Evolutionary conservation across 2,888 invertebrate species (phyloP), one percentile per base, ranked within the genome.

Genomic region (Cosmorhoe ocellata): DNA sequence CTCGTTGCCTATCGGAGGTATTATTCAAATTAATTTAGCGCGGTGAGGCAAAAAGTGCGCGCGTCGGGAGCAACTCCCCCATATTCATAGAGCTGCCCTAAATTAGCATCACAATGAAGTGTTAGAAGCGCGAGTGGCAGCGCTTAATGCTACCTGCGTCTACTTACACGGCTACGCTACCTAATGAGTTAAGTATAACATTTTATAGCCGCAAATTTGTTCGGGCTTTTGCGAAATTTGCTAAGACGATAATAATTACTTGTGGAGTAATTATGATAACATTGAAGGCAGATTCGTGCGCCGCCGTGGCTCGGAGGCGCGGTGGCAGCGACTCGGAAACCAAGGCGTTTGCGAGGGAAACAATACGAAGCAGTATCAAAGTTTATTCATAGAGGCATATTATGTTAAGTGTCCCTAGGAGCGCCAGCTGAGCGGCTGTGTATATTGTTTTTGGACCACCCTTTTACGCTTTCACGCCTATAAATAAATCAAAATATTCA

Each of bases 401-500:
- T 80, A 78, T 79, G 79, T 75, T 78, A 79, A 77, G 77, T 74
- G 77, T 75, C 72, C 67, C 66, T 66, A 72, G 67, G 66, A 64
- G 72, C 67, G 74, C 66, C 72, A 69, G 73, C 71, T 81, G 79
- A 81, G 77, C 76, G 73, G 69, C 71, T 74, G 75, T 74, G 81
- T 82, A 84, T 86, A 86, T 87, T 85, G 86, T 87, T 85, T 85
- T 84, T 79, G 76, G 81, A 79, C 81, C 82, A 86, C 83, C 87
- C 87, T 84, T 88, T 87, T 84, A 86, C 84, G 82, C 84, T 75
- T 84, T 85, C 76, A 79, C 81, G 80, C 83, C 86, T 82, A 86
- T 90, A 90, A 90, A 90, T 90, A 90, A 90, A 90, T 90, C 89
- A 90, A 89, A 90, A 89, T 89, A 89, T 90, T 87, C 88, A 87